Evolutionary conservation across 2,113 vertebrate species (phyloP).

Genomic region (Perca fluviatilis): DNA sequence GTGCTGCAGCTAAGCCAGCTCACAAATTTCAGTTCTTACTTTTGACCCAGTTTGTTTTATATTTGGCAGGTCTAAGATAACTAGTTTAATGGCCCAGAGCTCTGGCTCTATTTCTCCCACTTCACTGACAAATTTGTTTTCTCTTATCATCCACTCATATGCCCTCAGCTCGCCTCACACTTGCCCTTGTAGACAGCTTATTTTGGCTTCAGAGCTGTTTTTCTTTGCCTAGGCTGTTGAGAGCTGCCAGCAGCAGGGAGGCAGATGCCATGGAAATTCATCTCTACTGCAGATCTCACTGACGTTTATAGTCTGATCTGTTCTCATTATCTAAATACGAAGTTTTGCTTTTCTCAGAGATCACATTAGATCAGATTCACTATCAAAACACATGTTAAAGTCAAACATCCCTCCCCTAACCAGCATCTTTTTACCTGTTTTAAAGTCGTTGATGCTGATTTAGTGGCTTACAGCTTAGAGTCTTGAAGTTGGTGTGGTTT

Average conservation of each 20-base stretch:
- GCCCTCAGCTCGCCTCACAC: conserved; percentile 34
- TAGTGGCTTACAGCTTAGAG: no score
- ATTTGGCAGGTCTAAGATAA: conserved; percentile 4
- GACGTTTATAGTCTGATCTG: background rate
- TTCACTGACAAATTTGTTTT: conserved; percentile 29
- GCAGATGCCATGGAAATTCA: conserved; percentile 18
- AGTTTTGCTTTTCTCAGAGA: background rate
- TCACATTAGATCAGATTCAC: background rate
- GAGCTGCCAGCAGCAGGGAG: conserved; percentile 27
- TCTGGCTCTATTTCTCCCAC: background rate
- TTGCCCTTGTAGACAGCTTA: conserved; percentile 28
- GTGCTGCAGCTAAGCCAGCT: background rate
- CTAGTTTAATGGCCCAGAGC: background rate
- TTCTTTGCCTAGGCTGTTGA: conserved; percentile 17
- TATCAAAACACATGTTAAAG: background rate
- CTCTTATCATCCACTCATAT: conserved; percentile 19
- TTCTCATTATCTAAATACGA: background rate
- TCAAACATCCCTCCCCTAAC: background rate
- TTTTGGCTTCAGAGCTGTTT: conserved; percentile 49
- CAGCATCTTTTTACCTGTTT: background rate
- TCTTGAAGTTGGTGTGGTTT: no score
- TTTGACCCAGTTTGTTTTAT: conserved; percentile 8
- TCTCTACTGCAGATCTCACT: background rate
- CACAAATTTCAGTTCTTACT: background rate
- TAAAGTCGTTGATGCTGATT: background rate